These are phyloP conservation scores for Thalassoma bifasciatum DNA, from an alignment of 2,113 vertebrate species.

Conservation along the genomic window DNA sequence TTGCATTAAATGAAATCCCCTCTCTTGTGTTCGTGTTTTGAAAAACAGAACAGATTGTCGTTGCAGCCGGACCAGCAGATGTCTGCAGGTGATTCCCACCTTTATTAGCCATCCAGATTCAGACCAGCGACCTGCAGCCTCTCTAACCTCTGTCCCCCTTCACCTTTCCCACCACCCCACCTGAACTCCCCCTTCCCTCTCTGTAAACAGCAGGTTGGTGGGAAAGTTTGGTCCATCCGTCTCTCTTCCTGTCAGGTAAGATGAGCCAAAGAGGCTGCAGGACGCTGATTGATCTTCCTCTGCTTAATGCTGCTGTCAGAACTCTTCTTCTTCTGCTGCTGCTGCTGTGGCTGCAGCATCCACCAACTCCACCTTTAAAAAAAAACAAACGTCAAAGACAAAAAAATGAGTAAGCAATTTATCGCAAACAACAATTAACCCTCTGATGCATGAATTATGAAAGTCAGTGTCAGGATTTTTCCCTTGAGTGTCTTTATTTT, in stretches of 20 bases:
- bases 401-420: too few relatives aligned
- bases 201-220: conserved; percentile 61
- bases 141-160: conserved; percentile 3
- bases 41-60: not conserved
- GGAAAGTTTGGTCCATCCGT: conserved; percentile 62
- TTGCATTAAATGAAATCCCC: too few relatives aligned
- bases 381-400: too few relatives aligned
- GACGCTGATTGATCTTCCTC: conserved; percentile 30
- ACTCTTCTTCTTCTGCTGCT: not conserved
- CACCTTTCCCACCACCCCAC: conserved; percentile 5
- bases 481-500: too few relatives aligned
- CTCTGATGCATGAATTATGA: too few relatives aligned
- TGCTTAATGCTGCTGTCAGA: not conserved
- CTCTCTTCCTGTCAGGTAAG: conserved; percentile 66
- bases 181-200: not conserved
- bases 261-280: conserved; percentile 36
- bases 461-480: too few relatives aligned
- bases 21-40: too few relatives aligned
- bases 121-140: conserved; percentile 19
- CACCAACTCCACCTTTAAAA: too few relatives aligned
- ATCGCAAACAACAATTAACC: too few relatives aligned
- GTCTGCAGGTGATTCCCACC: conserved; percentile 20
- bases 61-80: not conserved
- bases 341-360: too few relatives aligned
- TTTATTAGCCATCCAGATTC: conserved; percentile 9